Evolutionary conservation across 2,888 invertebrate species (phyloP), one percentile per base, ranked within the genome.

Genomic region (Lydus trimaculatus): DNA sequence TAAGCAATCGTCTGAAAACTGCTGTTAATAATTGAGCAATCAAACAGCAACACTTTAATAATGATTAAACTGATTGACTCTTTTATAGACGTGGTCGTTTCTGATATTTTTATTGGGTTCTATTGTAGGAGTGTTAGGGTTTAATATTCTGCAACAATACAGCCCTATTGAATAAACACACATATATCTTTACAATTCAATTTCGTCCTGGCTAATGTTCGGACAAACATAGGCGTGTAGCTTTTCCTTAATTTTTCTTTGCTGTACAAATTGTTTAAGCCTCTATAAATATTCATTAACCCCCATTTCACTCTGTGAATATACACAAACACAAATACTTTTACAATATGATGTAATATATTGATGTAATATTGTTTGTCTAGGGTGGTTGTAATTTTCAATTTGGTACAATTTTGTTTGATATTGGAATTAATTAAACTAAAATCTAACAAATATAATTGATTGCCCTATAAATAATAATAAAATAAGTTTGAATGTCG

Each of bases 201-300:
- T 28, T 56, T 71, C 69, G 70, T 74, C 71, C 69, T 69, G 68
- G 71, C 58, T 64, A 66, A 66, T 60, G 56, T 6, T 13, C 56
- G 25, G 11, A 56, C 56, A 56, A 56, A 56, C 13, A 56, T 15
- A 28, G 58, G 58, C 31, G 64, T 58, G 58, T 31, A 48, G 58
- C 48, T 25, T 63, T 63, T 31, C 48, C 61, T 56, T 58, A 31
- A 63, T 66, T 66, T 66, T 66, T 66, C 23, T 28, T 15, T 23
- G 58, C 62, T 39, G 31, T 0, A 58, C 58, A 20, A 48, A 33
- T 28, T 61, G 61, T 65, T 58, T n/a, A 56, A 13, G 20, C 43
- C 25, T 33, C 28, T 3, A 66, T 58, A 66, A 66, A 66, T 65
- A 65, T 61, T 65, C 65, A 65, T 61, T 65, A 65, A 33, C 9